Percentiles rank a stretch among this genome's conserved stretches.
Conservation (phyloP, 2,797 vertebrate genomes). For the Meriones psammophilus region DNA sequence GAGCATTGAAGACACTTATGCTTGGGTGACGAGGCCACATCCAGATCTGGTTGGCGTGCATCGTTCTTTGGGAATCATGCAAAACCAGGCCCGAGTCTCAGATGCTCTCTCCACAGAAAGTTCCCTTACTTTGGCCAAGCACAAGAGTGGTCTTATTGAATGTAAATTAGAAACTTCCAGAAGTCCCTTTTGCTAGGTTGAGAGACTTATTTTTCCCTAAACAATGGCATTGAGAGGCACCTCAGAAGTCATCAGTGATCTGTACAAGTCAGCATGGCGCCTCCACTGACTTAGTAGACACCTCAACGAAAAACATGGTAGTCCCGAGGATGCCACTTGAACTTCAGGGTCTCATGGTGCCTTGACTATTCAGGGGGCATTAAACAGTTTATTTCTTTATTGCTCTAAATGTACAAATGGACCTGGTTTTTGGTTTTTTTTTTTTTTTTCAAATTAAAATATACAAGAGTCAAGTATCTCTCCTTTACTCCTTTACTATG, state of each 20-base stretch:
- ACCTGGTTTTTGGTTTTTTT: no score
- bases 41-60: background rate
- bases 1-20: background rate
- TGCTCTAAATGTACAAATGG: background rate
- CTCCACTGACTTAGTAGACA: background rate
- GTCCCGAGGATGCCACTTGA: background rate
- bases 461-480: background rate
- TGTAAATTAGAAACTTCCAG: background rate
- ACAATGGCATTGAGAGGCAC: background rate
- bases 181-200: background rate
- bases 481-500: background rate
- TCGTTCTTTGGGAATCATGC: background rate
- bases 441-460: conserved; percentile 18
- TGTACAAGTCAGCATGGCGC: background rate
- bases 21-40: background rate
- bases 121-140: background rate
- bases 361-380: background rate
- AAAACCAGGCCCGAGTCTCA: background rate
- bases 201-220: background rate
- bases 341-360: background rate
- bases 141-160: background rate
- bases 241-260: background rate
- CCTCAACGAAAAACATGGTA: background rate
- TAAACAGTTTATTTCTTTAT: background rate
- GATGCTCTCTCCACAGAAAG: background rate